Conservation (phyloP, 2,888 invertebrate genomes). For the Apotomis capreana region DNA sequence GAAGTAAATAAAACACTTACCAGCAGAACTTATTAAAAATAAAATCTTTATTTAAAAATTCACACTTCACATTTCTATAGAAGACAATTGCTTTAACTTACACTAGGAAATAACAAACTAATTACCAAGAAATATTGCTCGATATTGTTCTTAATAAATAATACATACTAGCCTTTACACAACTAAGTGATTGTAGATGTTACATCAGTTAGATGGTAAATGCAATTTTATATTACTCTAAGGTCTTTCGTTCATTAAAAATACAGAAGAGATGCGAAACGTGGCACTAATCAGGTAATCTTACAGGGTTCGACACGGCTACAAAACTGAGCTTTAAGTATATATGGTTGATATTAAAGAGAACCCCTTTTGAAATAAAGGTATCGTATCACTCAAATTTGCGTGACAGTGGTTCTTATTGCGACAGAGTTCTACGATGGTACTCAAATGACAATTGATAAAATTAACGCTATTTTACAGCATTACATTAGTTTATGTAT, state of each 20-base stretch:
- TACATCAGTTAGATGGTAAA: slow-evolving; percentile 19
- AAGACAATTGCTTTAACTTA: slow-evolving; percentile 70
- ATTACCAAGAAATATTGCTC: slow-evolving; percentile 63
- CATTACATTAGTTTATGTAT: no score
- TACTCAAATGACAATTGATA: no score
- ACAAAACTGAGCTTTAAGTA: no score
- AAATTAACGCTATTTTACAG: no score
- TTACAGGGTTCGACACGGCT: no score
- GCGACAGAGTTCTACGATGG: no score
- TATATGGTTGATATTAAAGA: no score
- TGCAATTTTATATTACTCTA: slow-evolving; percentile 32
- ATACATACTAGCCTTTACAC: slow-evolving; percentile 30
- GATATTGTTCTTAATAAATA: slow-evolving; percentile 55
- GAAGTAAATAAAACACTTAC: slow-evolving; percentile 18
- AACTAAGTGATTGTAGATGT: slow-evolving; percentile 23
- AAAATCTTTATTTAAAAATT: slow-evolving; percentile 78
- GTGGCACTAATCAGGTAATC: background rate
- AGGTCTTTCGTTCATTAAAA: background rate
- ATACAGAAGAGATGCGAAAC: background rate
- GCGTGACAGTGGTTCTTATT: no score
- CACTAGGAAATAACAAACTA: slow-evolving; percentile 65
- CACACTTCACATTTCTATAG: slow-evolving; percentile 73
- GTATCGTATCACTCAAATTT: no score
- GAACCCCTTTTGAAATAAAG: no score
- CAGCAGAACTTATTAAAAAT: slow-evolving; percentile 63